Base-by-base conservation (phyloP, 2,888 invertebrate species). In the Apodemia duryi region DNA sequence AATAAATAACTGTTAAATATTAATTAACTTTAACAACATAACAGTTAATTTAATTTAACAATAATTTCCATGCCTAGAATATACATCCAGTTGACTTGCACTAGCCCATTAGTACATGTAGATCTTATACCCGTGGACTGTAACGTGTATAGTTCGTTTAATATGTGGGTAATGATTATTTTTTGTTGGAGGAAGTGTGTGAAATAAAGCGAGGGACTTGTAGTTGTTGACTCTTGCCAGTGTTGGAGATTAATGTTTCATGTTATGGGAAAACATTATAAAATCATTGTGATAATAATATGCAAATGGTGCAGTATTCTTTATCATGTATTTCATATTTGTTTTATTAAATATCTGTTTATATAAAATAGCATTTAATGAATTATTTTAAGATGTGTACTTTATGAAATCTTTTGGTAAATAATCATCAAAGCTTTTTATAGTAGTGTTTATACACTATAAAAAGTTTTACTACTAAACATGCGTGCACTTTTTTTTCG, bases 211-310 rank as follows among this genome's bases (percentile, higher is more conserved):
- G 76, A 74, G 77, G 75, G 76, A 80, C 74, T 74, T 81, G 80
- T 78, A 75, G 73, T 87, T 86, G 85, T 89, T 89, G 83, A 84
- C 81, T 85, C 85, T 88, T 87, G 89, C 87, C 90, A 85, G 80
- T 75, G 79, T 78, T 82, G 77, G 74, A 77, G 83, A 86, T 85
- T 83, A 78, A 80, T 88, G 84, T 87, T 86, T 75, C 79, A 81
- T 86, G 80, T 83, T 85, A 84, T 85, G 82, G 85, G 84, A 83
- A 83, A 82, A 84, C 77, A 73, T 77, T 76, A 77, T 80, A 80
- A 84, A 82, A 81, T 86, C 77, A 85, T 83, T 86, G 88, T 91
- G 89, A 90, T 90, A 21, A 90, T 83, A 82, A 84, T 82, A 82
- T 82, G 79, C 81, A 81, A 80, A 80, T 81, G 81, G 80, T 82